Evolutionary conservation across 2,797 vertebrate genomes (phyloP).

Genomic region (Acropternis orthonyx): DNA sequence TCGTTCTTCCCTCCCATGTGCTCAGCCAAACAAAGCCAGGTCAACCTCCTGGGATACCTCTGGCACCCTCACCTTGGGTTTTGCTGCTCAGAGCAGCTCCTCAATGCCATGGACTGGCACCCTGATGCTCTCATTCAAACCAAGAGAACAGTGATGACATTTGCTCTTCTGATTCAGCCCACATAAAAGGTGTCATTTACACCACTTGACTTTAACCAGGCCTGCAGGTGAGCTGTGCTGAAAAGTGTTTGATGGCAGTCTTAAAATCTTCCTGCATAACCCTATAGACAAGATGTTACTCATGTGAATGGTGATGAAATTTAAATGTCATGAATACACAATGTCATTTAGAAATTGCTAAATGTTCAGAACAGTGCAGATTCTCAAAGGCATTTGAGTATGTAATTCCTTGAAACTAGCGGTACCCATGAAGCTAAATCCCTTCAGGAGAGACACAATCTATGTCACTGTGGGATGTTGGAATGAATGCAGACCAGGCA

Average conservation of each 20-base stretch:
- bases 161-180: background rate
- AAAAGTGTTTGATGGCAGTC: background rate
- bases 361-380: background rate
- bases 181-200: background rate
- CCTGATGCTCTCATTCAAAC: fast-evolving
- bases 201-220: background rate
- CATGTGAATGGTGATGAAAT: background rate
- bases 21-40: background rate
- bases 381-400: background rate
- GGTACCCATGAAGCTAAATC: background rate
- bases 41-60: background rate
- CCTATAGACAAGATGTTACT: background rate
- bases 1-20: background rate
- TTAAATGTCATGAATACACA: background rate
- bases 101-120: fast-evolving
- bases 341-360: background rate
- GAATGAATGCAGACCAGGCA: background rate
- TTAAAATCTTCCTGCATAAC: background rate
- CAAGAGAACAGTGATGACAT: background rate
- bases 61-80: background rate
- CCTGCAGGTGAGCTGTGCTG: background rate
- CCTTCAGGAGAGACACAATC: background rate
- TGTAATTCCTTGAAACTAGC: background rate
- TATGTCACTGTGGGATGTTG: background rate
- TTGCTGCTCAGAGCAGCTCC: fast-evolving